Percentiles rank a stretch among this genome's conserved stretches.
These are phyloP conservation scores for Ophion ellenae DNA, from an alignment of 2,888 invertebrate species.

Conservation along the genomic window DNA sequence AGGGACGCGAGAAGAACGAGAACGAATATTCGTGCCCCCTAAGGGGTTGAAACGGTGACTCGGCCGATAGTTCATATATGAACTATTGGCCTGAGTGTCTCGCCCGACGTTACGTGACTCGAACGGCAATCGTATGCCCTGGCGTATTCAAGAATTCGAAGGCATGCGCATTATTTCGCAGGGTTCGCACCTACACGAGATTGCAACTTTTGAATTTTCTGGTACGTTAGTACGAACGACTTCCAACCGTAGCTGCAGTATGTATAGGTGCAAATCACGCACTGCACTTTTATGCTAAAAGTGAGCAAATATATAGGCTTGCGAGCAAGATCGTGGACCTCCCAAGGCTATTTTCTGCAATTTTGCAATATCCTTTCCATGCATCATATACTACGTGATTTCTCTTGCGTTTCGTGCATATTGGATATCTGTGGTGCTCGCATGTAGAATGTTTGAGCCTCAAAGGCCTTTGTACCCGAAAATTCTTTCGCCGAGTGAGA, in stretches of 20 bases:
- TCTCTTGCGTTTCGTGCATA: conserved; percentile 15
- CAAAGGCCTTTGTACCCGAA: not conserved
- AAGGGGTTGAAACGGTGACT: conserved; percentile 70
- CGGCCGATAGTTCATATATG: conserved; percentile 76
- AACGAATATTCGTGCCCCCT: conserved; percentile 35
- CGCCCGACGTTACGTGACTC: conserved; percentile 72
- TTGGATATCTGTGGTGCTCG: conserved; percentile 6
- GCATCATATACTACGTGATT: conserved; percentile 43
- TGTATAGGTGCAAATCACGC: conserved; percentile 18
- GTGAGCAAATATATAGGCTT: conserved; percentile 29
- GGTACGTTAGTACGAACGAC: conserved; percentile 40
- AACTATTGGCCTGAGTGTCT: conserved; percentile 72
- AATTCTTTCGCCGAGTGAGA: not conserved
- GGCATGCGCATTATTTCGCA: conserved; percentile 75
- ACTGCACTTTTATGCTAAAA: conserved; percentile 28
- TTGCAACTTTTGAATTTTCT: conserved; percentile 68
- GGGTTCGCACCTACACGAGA: conserved; percentile 68
- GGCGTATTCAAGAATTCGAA: conserved; percentile 73
- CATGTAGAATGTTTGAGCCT: not conserved
- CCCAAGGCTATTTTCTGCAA: conserved; percentile 47
- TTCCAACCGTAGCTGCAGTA: conserved; percentile 1
- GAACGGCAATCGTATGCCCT: conserved; percentile 70
- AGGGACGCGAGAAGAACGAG: conserved; percentile 15
- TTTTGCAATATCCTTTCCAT: conserved; percentile 45
- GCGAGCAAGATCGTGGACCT: conserved; percentile 27